Evolutionary conservation across 64 coral and sea anemone species (phyloP).

Genomic region (Cladopsammia gracilis): DNA sequence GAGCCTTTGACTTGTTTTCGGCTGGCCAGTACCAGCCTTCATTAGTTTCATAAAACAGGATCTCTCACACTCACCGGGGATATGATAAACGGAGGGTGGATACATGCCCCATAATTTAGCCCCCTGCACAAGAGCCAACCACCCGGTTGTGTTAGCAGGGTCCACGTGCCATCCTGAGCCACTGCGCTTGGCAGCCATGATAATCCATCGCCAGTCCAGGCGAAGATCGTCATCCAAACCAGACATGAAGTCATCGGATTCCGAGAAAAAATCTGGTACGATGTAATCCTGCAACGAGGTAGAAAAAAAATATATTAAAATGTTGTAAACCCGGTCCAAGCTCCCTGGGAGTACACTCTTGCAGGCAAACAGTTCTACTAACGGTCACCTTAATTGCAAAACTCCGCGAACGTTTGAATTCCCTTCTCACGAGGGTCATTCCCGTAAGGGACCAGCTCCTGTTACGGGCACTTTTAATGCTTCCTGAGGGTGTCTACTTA

Average conservation of each 20-base stretch:
- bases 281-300: conserved; percentile 65
- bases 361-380: too few species aligned
- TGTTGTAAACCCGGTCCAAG: too few species aligned
- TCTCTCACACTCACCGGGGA: conserved; percentile 61
- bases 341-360: too few species aligned
- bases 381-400: too few species aligned
- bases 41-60: too few species aligned
- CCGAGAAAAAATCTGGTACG: conserved; percentile 82
- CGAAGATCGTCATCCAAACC: conserved; percentile 78
- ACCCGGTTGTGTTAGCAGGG: conserved; percentile 88
- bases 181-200: conserved; percentile 85
- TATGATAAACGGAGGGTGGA: conserved; percentile 61
- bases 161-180: conserved; percentile 92
- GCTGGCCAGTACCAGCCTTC: too few species aligned
- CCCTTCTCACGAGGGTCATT: too few species aligned
- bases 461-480: too few species aligned
- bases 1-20: too few species aligned
- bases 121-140: conserved; percentile 77
- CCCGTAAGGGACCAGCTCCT: too few species aligned
- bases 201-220: conserved; percentile 92
- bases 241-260: conserved; percentile 79
- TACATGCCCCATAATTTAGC: conserved; percentile 90
- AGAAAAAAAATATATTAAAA: background rate
- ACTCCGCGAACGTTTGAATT: too few species aligned
- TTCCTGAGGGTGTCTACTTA: too few species aligned